Conservation (phyloP, 2,113 vertebrate genomes). For the Mustela nigripes region DNA sequence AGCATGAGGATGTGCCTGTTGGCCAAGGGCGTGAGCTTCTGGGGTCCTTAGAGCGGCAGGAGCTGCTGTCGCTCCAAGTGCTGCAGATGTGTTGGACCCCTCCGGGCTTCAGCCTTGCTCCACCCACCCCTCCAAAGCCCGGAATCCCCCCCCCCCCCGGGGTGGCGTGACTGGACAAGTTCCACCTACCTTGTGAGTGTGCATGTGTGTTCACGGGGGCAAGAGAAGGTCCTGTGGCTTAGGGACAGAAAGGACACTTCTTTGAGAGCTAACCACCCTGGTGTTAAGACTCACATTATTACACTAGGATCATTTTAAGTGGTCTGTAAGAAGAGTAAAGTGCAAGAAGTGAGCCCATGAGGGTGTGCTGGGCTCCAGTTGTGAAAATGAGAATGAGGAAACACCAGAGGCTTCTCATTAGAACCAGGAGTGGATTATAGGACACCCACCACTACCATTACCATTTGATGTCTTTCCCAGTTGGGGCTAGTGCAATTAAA, state of each 20-base stretch:
- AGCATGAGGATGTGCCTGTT: neutral
- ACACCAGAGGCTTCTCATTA: conserved; percentile 56
- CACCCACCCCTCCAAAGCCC: neutral
- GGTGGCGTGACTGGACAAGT: neutral
- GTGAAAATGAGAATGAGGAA: conserved; percentile 47
- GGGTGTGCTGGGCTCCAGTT: conserved; percentile 53
- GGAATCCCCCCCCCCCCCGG: neutral
- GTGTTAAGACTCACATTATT: conserved; percentile 54
- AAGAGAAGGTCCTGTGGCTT: conserved; percentile 54
- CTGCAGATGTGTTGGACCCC: neutral
- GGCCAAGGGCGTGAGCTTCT: neutral
- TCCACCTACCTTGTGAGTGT: neutral
- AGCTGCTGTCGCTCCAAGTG: neutral
- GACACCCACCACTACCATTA: neutral
- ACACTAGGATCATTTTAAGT: conserved; percentile 71
- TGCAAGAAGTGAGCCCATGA: conserved; percentile 60
- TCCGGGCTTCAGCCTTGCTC: neutral
- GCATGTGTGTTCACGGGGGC: neutral
- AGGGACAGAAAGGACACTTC: conserved; percentile 50
- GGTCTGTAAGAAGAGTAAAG: conserved; percentile 57
- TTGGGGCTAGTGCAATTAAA: conserved; percentile 18
- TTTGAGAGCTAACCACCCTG: conserved; percentile 43
- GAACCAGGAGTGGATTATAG: conserved; percentile 16
- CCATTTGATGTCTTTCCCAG: conserved; percentile 60
- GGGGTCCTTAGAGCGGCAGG: neutral